These are phyloP conservation scores for Crocallis elinguaria DNA, from an alignment of 2,888 invertebrate genomes.

Conservation along the genomic window DNA sequence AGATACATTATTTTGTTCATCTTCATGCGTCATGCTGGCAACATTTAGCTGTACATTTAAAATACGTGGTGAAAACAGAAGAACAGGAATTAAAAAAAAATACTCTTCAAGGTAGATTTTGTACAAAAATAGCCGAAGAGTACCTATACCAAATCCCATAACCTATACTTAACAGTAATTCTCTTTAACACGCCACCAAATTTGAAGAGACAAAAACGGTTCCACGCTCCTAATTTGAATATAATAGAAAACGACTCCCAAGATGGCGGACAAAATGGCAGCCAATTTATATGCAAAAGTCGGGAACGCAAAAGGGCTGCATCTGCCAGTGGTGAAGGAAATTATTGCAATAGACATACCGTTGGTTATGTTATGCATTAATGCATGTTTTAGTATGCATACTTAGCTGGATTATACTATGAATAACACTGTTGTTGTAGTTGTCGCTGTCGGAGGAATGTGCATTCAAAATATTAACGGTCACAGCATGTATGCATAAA, in stretches of 20 bases:
- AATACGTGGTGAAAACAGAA: too few relatives aligned
- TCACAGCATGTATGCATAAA: background rate
- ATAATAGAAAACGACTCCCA: constrained; percentile 69
- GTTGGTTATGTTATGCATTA: constrained; percentile 36
- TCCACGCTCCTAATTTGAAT: constrained; percentile 66
- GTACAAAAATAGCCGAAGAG: too few relatives aligned
- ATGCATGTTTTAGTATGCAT: constrained; percentile 33
- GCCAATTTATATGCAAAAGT: constrained; percentile 67
- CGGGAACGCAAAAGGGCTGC: constrained; percentile 40
- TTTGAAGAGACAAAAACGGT: constrained; percentile 34
- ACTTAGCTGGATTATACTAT: constrained; percentile 7
- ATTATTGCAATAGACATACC: constrained; percentile 41
- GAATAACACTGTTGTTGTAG: too few relatives aligned
- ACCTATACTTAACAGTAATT: constrained; percentile 31
- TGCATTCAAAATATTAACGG: constrained; percentile 19
- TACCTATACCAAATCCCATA: background rate
- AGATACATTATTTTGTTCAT: too few relatives aligned
- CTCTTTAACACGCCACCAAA: constrained; percentile 32
- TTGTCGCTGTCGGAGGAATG: constrained; percentile 3
- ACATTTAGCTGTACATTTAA: too few relatives aligned
- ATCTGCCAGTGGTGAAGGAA: constrained; percentile 34
- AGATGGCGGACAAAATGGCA: constrained; percentile 49
- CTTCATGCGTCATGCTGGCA: too few relatives aligned
- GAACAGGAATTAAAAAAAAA: too few relatives aligned
- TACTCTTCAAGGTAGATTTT: too few relatives aligned